Evolutionary conservation across 2,797 vertebrate genomes (phyloP).

Genomic region (Sebastes kiyomatsui): DNA sequence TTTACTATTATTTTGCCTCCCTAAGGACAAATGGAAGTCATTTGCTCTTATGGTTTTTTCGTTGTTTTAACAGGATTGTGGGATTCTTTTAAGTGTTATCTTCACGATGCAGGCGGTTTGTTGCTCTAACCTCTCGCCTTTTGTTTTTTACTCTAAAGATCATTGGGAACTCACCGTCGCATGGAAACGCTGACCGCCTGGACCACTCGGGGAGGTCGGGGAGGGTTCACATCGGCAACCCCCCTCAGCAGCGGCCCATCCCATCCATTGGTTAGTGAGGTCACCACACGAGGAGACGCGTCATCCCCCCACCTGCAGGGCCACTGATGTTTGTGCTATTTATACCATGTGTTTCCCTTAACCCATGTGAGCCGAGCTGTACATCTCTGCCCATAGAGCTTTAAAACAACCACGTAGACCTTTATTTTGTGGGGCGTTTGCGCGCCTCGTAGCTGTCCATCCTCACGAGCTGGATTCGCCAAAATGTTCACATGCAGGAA

Average conservation of each 20-base stretch:
- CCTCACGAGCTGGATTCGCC: constrained; percentile 65
- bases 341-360: constrained; percentile 63
- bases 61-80: constrained; percentile 63
- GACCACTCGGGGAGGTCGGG: constrained; percentile 86
- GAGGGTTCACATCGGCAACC: constrained; percentile 82
- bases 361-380: constrained; percentile 71
- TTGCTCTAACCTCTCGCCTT: constrained; percentile 48
- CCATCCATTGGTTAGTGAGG: constrained; percentile 95
- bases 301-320: constrained; percentile 58
- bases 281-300: constrained; percentile 69
- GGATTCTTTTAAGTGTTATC: constrained; percentile 37
- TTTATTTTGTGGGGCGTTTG: constrained; percentile 47
- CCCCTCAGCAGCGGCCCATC: constrained; percentile 87
- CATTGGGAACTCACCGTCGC: constrained; percentile 89
- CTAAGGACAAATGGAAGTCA: constrained; percentile 77
- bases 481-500: constrained; percentile 62
- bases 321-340: constrained; percentile 76
- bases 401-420: constrained; percentile 55
- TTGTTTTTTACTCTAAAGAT: constrained; percentile 86
- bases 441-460: constrained; percentile 59
- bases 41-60: constrained; percentile 75
- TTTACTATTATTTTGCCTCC: constrained; percentile 66
- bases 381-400: constrained; percentile 71
- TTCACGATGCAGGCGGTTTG: background rate
- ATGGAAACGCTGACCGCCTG: constrained; percentile 85